phyloP scores from a whole-genome alignment of 1,140 invertebrate genomes.

The Hylaeus volcanicus region DNA sequence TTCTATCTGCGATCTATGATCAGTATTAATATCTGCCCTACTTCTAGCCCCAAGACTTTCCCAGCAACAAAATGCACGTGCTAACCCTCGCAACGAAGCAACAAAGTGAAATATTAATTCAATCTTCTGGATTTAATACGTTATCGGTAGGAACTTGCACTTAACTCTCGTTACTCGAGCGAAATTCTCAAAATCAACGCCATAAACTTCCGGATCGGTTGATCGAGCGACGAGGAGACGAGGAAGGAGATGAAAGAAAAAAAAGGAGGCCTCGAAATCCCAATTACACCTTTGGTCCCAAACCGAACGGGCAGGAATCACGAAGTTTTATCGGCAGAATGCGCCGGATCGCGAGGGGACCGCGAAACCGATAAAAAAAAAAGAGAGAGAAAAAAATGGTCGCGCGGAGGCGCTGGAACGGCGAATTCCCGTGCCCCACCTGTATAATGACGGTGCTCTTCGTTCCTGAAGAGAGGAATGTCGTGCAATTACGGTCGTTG shows the following conservation, averaged over 20 bases:
- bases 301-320: slow-evolving; percentile 16
- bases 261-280: neutral
- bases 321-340: slow-evolving; percentile 40
- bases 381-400: slow-evolving; percentile 45
- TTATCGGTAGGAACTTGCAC: neutral
- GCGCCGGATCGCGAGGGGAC: slow-evolving; percentile 30
- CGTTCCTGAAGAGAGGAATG: slow-evolving; percentile 57
- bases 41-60: too few species aligned
- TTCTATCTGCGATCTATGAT: too few species aligned
- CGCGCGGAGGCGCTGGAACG: slow-evolving; percentile 40
- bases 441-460: slow-evolving; percentile 61
- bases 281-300: slow-evolving; percentile 36
- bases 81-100: neutral
- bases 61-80: too few species aligned
- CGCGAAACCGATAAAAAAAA: slow-evolving; percentile 39
- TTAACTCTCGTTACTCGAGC: neutral
- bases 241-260: too few species aligned
- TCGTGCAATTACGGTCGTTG: slow-evolving; percentile 65
- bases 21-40: too few species aligned
- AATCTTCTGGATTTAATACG: neutral
- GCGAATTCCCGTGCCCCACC: slow-evolving; percentile 55
- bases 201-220: neutral
- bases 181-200: slow-evolving; percentile 10
- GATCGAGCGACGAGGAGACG: neutral
- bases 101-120: neutral